These are phyloP conservation scores for Manduca sexta DNA, from an alignment of 1,140 invertebrate genomes.

Conservation along the genomic window DNA sequence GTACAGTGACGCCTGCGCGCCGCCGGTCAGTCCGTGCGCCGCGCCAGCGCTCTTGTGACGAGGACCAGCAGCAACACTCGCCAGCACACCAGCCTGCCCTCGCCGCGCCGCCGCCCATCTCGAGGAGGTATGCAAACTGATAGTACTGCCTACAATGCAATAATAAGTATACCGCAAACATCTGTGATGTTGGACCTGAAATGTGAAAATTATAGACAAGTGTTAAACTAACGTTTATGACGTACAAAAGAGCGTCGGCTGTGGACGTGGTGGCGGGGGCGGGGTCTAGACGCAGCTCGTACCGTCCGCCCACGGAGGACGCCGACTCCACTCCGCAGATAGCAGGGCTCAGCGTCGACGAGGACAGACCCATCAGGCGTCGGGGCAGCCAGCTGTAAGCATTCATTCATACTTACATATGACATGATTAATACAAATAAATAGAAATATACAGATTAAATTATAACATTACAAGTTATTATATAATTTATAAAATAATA, in stretches of 20 bases:
- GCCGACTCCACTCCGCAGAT: conserved; percentile 60
- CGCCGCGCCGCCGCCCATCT: conserved; percentile 78
- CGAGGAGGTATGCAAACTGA: conserved; percentile 71
- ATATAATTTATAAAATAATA: too few relatives aligned
- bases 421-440: too few relatives aligned
- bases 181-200: too few relatives aligned
- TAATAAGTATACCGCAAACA: too few relatives aligned
- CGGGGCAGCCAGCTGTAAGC: conserved; percentile 87
- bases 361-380: conserved; percentile 81
- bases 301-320: conserved; percentile 73
- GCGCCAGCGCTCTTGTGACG: conserved; percentile 86
- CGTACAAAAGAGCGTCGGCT: conserved; percentile 78
- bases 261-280: conserved; percentile 82
- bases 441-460: too few relatives aligned
- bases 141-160: too few relatives aligned
- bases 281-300: conserved; percentile 78
- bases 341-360: conserved; percentile 77
- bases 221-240: not conserved
- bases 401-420: too few relatives aligned
- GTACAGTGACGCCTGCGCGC: conserved; percentile 46
- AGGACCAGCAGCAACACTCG: conserved; percentile 74
- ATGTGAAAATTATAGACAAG: too few relatives aligned
- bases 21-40: conserved; percentile 80
- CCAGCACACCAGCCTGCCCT: conserved; percentile 60
- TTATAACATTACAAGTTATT: too few relatives aligned